Percentiles rank a stretch among this genome's conserved stretches.
Conservation (phyloP, 2,888 invertebrate genomes). For the Automeris io region DNA sequence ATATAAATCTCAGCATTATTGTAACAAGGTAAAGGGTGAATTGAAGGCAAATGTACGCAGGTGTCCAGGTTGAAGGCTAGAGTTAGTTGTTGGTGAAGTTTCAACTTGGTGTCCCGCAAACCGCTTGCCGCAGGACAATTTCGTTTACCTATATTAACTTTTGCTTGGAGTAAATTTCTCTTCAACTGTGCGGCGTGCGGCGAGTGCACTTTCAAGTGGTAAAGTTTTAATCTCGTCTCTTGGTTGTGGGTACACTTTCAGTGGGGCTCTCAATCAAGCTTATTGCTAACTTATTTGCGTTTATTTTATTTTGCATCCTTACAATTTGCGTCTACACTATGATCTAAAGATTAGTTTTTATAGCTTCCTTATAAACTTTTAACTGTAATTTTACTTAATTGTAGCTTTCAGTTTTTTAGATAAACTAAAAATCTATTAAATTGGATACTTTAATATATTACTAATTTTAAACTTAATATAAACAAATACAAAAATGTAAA, state of each 20-base stretch:
- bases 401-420: too few relatives aligned
- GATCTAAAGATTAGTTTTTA: too few relatives aligned
- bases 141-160: constrained; percentile 70
- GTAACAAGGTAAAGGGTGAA: constrained; percentile 10
- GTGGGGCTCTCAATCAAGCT: constrained; percentile 26
- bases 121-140: constrained; percentile 63
- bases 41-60: constrained; percentile 36
- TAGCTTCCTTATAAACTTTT: too few relatives aligned
- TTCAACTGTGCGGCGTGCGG: constrained; percentile 58
- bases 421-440: too few relatives aligned
- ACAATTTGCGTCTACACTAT: too few relatives aligned
- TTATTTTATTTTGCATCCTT: too few relatives aligned
- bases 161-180: constrained; percentile 66
- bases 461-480: too few relatives aligned
- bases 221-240: constrained; percentile 67
- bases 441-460: too few relatives aligned
- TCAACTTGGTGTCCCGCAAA: constrained; percentile 48
- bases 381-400: too few relatives aligned
- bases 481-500: too few relatives aligned
- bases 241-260: constrained; percentile 34
- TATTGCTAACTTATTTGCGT: constrained; percentile 17
- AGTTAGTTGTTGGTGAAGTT: constrained; percentile 41
- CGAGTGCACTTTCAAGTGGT: constrained; percentile 65
- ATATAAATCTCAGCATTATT: background rate
- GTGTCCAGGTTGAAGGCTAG: constrained; percentile 32